phyloP scores from a whole-genome alignment of 1,140 invertebrate species.

The Carposina sasakii region DNA sequence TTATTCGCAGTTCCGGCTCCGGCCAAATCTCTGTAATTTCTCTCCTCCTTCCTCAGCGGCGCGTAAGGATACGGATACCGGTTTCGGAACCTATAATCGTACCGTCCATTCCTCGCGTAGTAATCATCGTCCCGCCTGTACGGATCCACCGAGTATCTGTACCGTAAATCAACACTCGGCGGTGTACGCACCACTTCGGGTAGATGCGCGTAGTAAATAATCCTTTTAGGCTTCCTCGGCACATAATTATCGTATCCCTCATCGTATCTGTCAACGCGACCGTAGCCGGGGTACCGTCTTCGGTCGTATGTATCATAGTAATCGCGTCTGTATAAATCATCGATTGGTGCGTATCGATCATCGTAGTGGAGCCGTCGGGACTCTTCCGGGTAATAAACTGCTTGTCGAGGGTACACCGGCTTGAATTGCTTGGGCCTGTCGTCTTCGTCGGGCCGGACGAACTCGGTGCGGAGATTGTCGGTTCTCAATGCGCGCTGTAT shows the following conservation, averaged over 20 bases:
- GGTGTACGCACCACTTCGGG: constrained; percentile 67
- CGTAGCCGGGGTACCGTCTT: constrained; percentile 30
- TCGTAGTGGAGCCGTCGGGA: constrained; percentile 61
- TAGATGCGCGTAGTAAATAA: constrained; percentile 70
- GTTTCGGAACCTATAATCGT: constrained; percentile 58
- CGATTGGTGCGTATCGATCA: constrained; percentile 52
- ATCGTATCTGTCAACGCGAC: constrained; percentile 63
- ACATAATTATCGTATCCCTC: constrained; percentile 59
- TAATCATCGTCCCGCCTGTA: constrained; percentile 61
- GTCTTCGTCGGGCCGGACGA: constrained; percentile 60
- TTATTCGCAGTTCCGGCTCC: constrained; percentile 50
- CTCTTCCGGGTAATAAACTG: constrained; percentile 66
- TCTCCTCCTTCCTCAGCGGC: constrained; percentile 61
- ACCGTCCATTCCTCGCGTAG: constrained; percentile 49
- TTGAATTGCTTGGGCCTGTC: constrained; percentile 46
- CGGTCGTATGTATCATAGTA: constrained; percentile 60
- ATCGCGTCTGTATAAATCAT: constrained; percentile 56
- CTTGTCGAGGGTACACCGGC: constrained; percentile 64
- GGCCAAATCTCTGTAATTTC: constrained; percentile 62
- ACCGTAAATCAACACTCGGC: constrained; percentile 60
- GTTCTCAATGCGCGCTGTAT: constrained; percentile 53
- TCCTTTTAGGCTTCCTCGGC: constrained; percentile 65
- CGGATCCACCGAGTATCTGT: constrained; percentile 57
- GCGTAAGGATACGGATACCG: constrained; percentile 61
- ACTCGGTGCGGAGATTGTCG: constrained; percentile 66